phyloP scores from a whole-genome alignment of 2,888 invertebrate genomes.

The Brachynemurus nebulosus region DNA sequence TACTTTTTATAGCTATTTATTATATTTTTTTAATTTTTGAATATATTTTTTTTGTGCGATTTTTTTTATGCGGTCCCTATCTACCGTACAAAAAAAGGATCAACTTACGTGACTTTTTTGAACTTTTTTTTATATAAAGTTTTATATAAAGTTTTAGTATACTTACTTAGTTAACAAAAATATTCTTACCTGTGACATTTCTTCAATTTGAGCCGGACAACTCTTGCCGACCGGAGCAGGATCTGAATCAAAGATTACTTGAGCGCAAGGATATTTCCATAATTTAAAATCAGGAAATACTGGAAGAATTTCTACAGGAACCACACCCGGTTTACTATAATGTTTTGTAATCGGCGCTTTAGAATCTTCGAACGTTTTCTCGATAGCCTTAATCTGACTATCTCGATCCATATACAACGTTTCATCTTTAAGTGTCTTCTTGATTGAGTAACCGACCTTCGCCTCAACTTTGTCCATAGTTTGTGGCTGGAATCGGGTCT shows the following conservation, averaged over 20 bases:
- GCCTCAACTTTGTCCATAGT: slow-evolving; percentile 97
- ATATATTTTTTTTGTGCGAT: too few species aligned
- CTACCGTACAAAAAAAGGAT: too few species aligned
- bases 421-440: slow-evolving; percentile 81
- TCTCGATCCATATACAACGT: slow-evolving; percentile 92
- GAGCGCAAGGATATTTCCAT: slow-evolving; percentile 97
- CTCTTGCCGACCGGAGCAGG: slow-evolving; percentile 84
- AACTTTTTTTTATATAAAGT: too few species aligned
- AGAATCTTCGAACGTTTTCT: slow-evolving; percentile 90
- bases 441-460: slow-evolving; percentile 96
- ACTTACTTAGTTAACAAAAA: too few species aligned
- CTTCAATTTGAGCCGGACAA: slow-evolving; percentile 79
- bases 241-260: slow-evolving; percentile 97
- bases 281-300: slow-evolving; percentile 92
- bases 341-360: slow-evolving; percentile 76
- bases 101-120: too few species aligned
- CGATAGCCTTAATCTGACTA: slow-evolving; percentile 93
- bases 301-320: slow-evolving; percentile 74
- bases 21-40: too few species aligned
- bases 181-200: slow-evolving; percentile 99
- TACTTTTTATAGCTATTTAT: too few species aligned
- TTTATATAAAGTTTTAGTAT: too few species aligned
- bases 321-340: slow-evolving; percentile 92
- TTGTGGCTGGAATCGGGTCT: slow-evolving; percentile 92
- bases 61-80: too few species aligned